Base-by-base conservation (phyloP, 1,140 invertebrate species). In the Aradophagus sp. region DNA sequence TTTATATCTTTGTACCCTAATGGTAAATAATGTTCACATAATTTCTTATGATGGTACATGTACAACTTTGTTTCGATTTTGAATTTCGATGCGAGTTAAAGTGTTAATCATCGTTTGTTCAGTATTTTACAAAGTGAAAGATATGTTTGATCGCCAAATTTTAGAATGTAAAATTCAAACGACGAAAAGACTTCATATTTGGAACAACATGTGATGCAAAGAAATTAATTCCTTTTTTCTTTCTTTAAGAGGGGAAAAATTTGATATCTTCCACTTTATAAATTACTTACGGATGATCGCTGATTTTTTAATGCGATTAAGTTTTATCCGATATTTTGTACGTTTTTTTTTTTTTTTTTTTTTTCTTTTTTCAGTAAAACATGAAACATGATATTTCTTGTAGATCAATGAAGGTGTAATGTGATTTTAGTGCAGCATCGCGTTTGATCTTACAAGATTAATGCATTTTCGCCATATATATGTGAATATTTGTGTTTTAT, bases 401-500 rank as follows among this genome's bases (percentile, higher is more conserved):
- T 66, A 66, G 62, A 66, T 66, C 62, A 66, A 56, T 36, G 38
- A 67, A 58, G 63, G 63, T 67, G 63, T 67, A 67, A 58, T 52
- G 52, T 58, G 45, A 58, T 58, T 58, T 67, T 42, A 56, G 52
- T 56, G 52, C 62, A 56, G 31, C 62, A 58, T 67, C 53, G 53
- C 38, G 50, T 55, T 17, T 48, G 62, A 66, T 66, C 62, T 66
- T 66, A 66, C 52, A 66, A 66, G 62, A 50, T 66, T 56, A 56
- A 56, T 66, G 62, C 62, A 66, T 66, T 66, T 66, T 66, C 52
- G 62, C 62, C 62, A 66, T 66, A 63, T 48, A 59, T 53, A 66
- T 66, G 62, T 66, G 62, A 66, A 66, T 66, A 66, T 66, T 66
- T 66, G 62, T 66, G 62, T 66, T 66, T 66, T 66, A 66, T 56